phyloP scores from a whole-genome alignment of 2,797 vertebrate species.

The Oreonectes daqikongensis region DNA sequence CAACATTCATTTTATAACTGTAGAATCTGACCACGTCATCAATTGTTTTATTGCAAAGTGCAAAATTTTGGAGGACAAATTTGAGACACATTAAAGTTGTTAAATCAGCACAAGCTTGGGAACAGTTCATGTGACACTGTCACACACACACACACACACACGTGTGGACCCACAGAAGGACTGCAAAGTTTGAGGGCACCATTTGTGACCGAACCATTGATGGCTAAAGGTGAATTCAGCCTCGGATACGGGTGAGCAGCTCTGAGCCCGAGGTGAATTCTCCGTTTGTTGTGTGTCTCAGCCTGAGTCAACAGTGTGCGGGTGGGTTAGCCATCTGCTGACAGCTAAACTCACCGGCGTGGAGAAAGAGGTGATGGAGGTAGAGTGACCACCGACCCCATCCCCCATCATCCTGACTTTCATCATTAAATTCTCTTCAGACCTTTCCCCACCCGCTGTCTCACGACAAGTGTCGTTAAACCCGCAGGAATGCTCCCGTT shows the following conservation, averaged over 20 bases:
- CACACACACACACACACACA: no score
- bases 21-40: no score
- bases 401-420: conserved; percentile 28
- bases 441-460: conserved; percentile 29
- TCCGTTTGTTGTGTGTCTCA: conserved; percentile 54
- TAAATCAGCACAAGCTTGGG: neutral
- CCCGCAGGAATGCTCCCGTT: conserved; percentile 55
- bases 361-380: conserved; percentile 51
- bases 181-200: neutral
- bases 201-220: conserved; percentile 3
- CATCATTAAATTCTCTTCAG: conserved; percentile 28
- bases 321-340: conserved; percentile 59
- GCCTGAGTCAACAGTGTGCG: conserved; percentile 56
- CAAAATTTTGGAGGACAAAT: neutral
- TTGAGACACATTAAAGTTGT: neutral
- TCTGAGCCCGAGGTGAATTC: conserved; percentile 36
- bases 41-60: neutral
- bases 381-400: conserved; percentile 52
- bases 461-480: conserved; percentile 50
- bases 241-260: conserved; percentile 29
- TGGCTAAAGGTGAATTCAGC: conserved; percentile 25
- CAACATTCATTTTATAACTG: neutral
- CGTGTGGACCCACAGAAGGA: neutral
- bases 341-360: conserved; percentile 57
- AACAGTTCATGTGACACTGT: neutral